Evolutionary conservation across 2,888 invertebrate species (phyloP).

Genomic region (Anaspis maculata): DNA sequence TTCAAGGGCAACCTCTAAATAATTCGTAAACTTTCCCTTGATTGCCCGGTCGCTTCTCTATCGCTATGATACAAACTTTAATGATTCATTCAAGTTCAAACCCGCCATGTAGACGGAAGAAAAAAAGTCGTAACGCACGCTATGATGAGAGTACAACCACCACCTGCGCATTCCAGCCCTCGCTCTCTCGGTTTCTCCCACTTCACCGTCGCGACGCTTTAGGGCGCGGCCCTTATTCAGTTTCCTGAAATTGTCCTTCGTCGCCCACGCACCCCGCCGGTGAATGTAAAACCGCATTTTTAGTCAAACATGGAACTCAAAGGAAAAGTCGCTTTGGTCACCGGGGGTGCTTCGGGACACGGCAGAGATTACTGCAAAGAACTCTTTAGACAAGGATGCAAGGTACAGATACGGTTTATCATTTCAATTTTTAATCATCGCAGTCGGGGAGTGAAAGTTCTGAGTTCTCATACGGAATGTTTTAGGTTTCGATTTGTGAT

Average conservation of each 20-base stretch:
- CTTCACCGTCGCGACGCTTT: constrained; percentile 21
- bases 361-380: constrained; percentile 66
- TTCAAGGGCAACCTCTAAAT: no score
- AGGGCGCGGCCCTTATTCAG: constrained; percentile 20
- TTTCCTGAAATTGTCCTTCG: background rate
- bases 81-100: constrained; percentile 9
- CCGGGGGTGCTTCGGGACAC: constrained; percentile 66
- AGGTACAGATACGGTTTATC: constrained; percentile 53
- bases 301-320: constrained; percentile 55
- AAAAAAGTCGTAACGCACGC: constrained; percentile 5
- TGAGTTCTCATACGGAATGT: constrained; percentile 9
- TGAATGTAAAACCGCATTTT: background rate
- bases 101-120: no score
- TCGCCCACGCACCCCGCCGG: background rate
- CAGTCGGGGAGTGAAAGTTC: no score
- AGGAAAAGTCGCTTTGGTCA: constrained; percentile 65
- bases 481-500: constrained; percentile 66
- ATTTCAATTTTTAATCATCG: no score
- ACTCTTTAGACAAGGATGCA: constrained; percentile 62
- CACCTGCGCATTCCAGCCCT: constrained; percentile 11
- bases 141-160: constrained; percentile 2
- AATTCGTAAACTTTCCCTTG: no score
- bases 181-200: no score
- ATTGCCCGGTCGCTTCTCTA: no score
- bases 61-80: no score